Evolutionary conservation across 2,113 vertebrate genomes (phyloP).

Genomic region (Polyodon spathula): DNA sequence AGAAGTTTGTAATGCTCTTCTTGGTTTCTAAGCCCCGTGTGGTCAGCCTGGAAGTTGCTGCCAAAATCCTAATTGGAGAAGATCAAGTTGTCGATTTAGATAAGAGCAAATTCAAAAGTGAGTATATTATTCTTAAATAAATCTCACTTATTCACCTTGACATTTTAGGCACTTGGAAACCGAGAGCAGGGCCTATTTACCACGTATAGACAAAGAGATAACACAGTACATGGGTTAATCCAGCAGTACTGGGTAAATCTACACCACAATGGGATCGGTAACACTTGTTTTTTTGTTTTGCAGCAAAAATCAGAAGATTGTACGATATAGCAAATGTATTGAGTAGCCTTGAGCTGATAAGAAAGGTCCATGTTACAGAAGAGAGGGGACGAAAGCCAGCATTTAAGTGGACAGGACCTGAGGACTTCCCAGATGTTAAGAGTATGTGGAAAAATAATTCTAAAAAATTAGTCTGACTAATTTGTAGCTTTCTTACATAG

Average conservation of each 20-base stretch:
- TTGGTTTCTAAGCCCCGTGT: slow-evolving; percentile 78
- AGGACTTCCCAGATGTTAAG: slow-evolving; percentile 52
- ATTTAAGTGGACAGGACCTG: slow-evolving; percentile 88
- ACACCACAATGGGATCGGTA: background rate
- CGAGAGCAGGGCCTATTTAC: too few species aligned
- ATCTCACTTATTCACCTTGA: background rate
- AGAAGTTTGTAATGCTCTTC: slow-evolving; percentile 97
- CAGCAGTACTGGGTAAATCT: too few species aligned
- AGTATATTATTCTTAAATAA: slow-evolving; percentile 43
- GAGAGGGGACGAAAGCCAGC: slow-evolving; percentile 86
- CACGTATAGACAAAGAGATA: too few species aligned
- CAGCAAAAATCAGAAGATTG: slow-evolving; percentile 89
- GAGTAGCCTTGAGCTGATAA: slow-evolving; percentile 85
- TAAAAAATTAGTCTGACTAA: too few species aligned
- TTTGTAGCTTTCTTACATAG: slow-evolving; percentile 4
- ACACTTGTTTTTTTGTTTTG: slow-evolving; percentile 11
- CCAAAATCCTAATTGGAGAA: slow-evolving; percentile 90
- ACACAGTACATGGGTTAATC: too few species aligned
- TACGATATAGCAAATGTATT: slow-evolving; percentile 96
- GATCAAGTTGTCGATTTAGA: slow-evolving; percentile 78
- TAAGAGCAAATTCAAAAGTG: slow-evolving; percentile 98
- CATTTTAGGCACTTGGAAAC: background rate
- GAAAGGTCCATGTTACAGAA: slow-evolving; percentile 87
- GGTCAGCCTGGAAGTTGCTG: slow-evolving; percentile 86
- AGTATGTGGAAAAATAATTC: slow-evolving; percentile 42